phyloP scores from a whole-genome alignment of 2,888 invertebrate species.

The Tillus elongatus region DNA sequence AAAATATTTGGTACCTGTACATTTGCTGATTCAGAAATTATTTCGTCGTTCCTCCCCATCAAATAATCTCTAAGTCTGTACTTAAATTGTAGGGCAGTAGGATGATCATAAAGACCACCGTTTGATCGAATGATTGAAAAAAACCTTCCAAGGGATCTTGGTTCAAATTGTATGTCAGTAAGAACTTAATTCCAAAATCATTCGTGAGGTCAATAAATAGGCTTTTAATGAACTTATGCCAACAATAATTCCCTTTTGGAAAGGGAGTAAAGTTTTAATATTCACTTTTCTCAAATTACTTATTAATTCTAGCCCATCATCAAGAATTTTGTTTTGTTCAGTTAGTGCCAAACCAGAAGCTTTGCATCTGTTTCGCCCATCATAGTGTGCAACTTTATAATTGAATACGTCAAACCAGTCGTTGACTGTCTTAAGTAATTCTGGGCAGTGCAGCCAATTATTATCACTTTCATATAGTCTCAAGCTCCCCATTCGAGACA shows the following conservation, averaged over 20 bases:
- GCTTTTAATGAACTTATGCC: slow-evolving; percentile 14
- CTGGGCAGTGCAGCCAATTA: slow-evolving; percentile 14
- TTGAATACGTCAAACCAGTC: slow-evolving; percentile 22
- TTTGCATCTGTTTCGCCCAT: no score
- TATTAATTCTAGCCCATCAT: slow-evolving; percentile 16
- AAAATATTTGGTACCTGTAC: slow-evolving; percentile 12
- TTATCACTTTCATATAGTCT: slow-evolving; percentile 15
- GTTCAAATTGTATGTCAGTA: slow-evolving; percentile 16
- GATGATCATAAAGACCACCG: slow-evolving; percentile 20
- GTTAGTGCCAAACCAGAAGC: slow-evolving; percentile 18
- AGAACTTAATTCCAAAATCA: slow-evolving; percentile 16
- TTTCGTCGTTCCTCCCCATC: slow-evolving; percentile 18
- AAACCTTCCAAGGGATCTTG: slow-evolving; percentile 18
- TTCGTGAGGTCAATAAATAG: slow-evolving; percentile 13
- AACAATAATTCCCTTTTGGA: slow-evolving; percentile 22
- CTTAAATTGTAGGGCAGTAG: slow-evolving; percentile 20
- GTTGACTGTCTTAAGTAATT: slow-evolving; percentile 14
- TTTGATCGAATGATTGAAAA: slow-evolving; percentile 19
- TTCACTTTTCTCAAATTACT: slow-evolving; percentile 15
- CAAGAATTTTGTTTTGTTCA: slow-evolving; percentile 21
- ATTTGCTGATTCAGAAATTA: slow-evolving; percentile 19
- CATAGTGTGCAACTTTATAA: no score
- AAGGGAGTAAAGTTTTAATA: slow-evolving; percentile 17
- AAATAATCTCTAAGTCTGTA: slow-evolving; percentile 18
- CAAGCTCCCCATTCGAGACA: slow-evolving; percentile 17